Evolutionary conservation across 1,140 invertebrate species (phyloP).

Genomic region (Cardiocondyla obscurior): DNA sequence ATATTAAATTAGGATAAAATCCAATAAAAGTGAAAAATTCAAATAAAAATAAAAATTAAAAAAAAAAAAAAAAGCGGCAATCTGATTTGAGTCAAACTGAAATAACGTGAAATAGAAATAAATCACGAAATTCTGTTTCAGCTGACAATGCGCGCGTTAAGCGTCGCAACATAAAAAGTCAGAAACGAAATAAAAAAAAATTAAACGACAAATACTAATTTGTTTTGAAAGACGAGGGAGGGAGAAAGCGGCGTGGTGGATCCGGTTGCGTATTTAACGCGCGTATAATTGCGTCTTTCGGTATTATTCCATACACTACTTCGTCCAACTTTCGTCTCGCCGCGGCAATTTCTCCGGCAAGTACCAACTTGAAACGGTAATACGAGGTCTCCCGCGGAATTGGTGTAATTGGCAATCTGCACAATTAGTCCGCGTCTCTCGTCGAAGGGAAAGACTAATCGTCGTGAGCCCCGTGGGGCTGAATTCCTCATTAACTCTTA

Average conservation of each 20-base stretch:
- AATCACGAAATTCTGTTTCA: neutral
- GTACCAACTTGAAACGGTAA: constrained; percentile 28
- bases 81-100: neutral
- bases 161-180: neutral
- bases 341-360: constrained; percentile 13
- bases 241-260: neutral
- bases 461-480: constrained; percentile 38
- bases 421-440: constrained; percentile 50
- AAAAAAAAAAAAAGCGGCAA: too few relatives aligned
- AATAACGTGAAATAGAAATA: neutral
- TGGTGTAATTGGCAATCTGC: constrained; percentile 49
- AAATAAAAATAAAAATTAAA: too few relatives aligned
- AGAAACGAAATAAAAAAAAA: neutral
- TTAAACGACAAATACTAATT: neutral
- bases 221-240: neutral
- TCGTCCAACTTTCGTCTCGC: neutral
- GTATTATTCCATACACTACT: neutral
- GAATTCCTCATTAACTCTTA: constrained; percentile 45
- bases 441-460: constrained; percentile 53
- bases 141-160: too few relatives aligned
- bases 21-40: neutral
- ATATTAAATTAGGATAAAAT: neutral
- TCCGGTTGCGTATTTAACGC: neutral
- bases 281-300: neutral
- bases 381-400: constrained; percentile 38